Base-by-base conservation (phyloP, 2,113 vertebrate genomes). In the Megaleporinus macrocephalus region DNA sequence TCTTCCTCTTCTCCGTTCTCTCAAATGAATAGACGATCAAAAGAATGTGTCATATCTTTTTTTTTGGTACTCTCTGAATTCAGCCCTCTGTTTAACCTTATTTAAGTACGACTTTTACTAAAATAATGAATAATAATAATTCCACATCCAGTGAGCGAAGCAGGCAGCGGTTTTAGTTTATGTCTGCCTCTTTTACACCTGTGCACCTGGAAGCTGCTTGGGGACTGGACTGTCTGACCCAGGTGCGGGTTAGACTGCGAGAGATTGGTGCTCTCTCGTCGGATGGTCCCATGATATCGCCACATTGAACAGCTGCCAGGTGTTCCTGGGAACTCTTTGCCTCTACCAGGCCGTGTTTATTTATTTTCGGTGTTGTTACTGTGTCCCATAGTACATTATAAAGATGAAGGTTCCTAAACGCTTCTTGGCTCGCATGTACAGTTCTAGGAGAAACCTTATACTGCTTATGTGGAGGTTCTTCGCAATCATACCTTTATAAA, bases 271-370 rank as follows among this genome's bases (percentile, higher is more conserved):
- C 78, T 76, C 62, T 84, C 73, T 73, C 66, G 85, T 85, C 88
- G 70, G 51, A 63, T 78, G 66, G 59, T 89, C 86, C 88, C 88
- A 88, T 89, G 90, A 88, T 79, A 75, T 76, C 61, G 55, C 74
- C 66, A 73, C 70, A 65, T 79, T 87, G 63, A 89, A 89, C 93
- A 92, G 89, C 90, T 92, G 90, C 87, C 93, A 93, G 92, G 90
- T 94, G 93, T 91, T 90, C 87, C 90, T 89, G 88, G 90, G 88
- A 91, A 91, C 85, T 49, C 79, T 89, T 87, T 90, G 88, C 89
- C 90, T 87, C 83, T 90, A 49, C 74, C 84, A 86, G 87, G 83
- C 27, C 20, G 18, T 49, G 26, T 30, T 33, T 66, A 22, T 55
- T 55, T 22, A 41, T 73, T 33, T 57, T 55, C 59, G 20, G 44